Percentiles rank a stretch among this genome's conserved stretches.
Conservation (phyloP, 1,140 invertebrate genomes). For the Macrocentrus cingulum region DNA sequence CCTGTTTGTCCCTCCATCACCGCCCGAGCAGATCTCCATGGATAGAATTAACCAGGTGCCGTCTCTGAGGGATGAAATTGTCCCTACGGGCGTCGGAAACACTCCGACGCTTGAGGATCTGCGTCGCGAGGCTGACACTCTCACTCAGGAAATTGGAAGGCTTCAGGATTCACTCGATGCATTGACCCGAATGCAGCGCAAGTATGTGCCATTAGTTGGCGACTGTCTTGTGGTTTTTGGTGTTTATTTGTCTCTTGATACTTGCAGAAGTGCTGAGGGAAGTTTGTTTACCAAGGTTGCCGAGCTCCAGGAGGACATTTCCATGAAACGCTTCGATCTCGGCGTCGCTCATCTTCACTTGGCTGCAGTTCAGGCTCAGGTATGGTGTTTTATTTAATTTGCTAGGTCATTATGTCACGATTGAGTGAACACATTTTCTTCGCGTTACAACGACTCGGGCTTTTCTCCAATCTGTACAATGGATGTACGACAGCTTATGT, state of each 20-base stretch:
- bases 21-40: slow-evolving; percentile 47
- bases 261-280: slow-evolving; percentile 75
- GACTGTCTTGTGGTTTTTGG: background rate
- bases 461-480: background rate
- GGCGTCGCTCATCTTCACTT: slow-evolving; percentile 88
- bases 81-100: slow-evolving; percentile 74
- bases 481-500: background rate
- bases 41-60: slow-evolving; percentile 57
- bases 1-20: slow-evolving; percentile 50
- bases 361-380: slow-evolving; percentile 85
- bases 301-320: slow-evolving; percentile 93
- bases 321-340: slow-evolving; percentile 90
- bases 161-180: slow-evolving; percentile 84
- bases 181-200: slow-evolving; percentile 81
- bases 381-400: slow-evolving; percentile 53
- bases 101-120: slow-evolving; percentile 76
- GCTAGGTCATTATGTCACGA: too few species aligned
- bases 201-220: slow-evolving; percentile 62
- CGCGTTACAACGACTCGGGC: background rate
- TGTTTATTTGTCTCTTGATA: too few species aligned
- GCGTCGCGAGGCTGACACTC: slow-evolving; percentile 76
- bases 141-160: slow-evolving; percentile 84
- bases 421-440: background rate
- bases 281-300: slow-evolving; percentile 90
- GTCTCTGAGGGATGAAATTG: slow-evolving; percentile 78